A percentile compares a stretch with the other conserved stretches of the same genome.
phyloP scores from a whole-genome alignment of 2,797 vertebrate genomes.

The Chrosomus eos region DNA sequence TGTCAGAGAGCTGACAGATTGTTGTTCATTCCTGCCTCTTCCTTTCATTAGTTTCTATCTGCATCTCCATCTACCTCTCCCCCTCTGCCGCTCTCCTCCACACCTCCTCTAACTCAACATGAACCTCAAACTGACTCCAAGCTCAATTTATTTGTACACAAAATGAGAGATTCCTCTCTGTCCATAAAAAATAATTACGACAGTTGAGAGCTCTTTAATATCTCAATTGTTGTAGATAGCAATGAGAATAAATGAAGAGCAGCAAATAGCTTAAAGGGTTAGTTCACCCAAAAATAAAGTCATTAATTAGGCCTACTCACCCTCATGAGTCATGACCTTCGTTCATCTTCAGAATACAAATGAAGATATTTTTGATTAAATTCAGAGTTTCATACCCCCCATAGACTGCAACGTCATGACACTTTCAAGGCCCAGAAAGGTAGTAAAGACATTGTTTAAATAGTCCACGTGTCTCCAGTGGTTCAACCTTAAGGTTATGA shows the following conservation, averaged over 20 bases:
- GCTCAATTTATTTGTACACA: background rate
- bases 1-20: constrained; percentile 28
- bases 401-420: too few relatives aligned
- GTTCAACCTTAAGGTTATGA: too few relatives aligned
- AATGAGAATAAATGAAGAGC: background rate
- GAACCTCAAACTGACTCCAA: constrained; percentile 18
- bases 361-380: too few relatives aligned
- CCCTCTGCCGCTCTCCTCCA: background rate
- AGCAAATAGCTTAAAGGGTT: background rate
- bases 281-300: background rate
- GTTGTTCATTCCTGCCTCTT: constrained; percentile 44
- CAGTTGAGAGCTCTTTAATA: background rate
- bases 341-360: too few relatives aligned
- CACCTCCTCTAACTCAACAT: constrained; percentile 32
- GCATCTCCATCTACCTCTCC: constrained; percentile 5
- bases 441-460: too few relatives aligned
- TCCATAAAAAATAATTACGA: background rate
- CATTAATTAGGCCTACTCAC: too few relatives aligned
- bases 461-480: too few relatives aligned
- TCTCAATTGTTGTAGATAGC: background rate
- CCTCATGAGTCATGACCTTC: too few relatives aligned
- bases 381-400: too few relatives aligned
- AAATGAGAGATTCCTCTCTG: background rate
- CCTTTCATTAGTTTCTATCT: constrained; percentile 24
- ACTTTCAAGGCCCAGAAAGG: too few relatives aligned